Percentiles rank a stretch among this genome's conserved stretches.
phyloP scores from a whole-genome alignment of 1,140 invertebrate genomes.

The Hyphantria cunea region DNA sequence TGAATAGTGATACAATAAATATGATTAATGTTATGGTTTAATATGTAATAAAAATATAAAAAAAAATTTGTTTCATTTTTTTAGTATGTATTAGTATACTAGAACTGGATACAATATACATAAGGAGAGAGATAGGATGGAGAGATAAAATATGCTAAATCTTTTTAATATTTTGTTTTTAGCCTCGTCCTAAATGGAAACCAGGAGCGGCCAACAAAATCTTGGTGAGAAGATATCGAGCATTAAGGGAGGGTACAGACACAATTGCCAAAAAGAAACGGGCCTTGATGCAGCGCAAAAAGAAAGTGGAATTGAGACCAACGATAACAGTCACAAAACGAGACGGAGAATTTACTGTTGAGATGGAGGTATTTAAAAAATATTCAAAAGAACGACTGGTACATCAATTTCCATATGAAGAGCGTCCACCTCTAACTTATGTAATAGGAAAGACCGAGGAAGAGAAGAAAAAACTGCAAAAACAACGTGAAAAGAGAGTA shows the following conservation, averaged over 20 bases:
- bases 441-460: constrained; percentile 72
- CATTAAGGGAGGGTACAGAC: constrained; percentile 61
- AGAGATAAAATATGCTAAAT: no score
- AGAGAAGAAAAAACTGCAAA: constrained; percentile 63
- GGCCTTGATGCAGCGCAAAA: constrained; percentile 67
- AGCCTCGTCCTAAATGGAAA: constrained; percentile 68
- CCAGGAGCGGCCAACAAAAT: constrained; percentile 67
- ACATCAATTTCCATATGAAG: constrained; percentile 73
- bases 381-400: constrained; percentile 69
- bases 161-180: constrained; percentile 15
- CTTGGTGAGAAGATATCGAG: constrained; percentile 62
- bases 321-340: constrained; percentile 65
- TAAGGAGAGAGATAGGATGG: no score
- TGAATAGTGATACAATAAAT: no score
- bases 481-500: constrained; percentile 60
- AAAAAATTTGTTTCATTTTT: no score
- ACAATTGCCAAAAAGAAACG: constrained; percentile 71
- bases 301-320: constrained; percentile 71
- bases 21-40: no score
- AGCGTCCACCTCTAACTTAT: constrained; percentile 68
- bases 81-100: no score
- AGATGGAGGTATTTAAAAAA: constrained; percentile 76
- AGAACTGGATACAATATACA: no score
- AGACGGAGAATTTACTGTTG: constrained; percentile 70
- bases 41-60: no score